Base-by-base conservation (phyloP, 2,888 invertebrate genomes). In the Volucella zonaria region DNA sequence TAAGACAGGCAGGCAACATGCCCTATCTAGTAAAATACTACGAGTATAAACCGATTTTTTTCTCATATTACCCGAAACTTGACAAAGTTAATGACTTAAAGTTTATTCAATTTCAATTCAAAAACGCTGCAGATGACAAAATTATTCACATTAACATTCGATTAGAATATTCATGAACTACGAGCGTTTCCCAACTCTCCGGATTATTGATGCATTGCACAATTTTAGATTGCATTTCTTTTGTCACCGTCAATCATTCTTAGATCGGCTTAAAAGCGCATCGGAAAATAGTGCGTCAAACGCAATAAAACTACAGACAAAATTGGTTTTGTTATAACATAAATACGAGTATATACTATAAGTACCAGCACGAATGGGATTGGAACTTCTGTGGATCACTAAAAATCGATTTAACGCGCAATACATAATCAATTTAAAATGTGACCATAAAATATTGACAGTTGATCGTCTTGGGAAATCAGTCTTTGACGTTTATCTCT, bases 231-330 rank as follows among this genome's bases (percentile, higher is more conserved):
- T 52, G 67, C 61, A 76, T 75, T 75, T 51, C 49, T 66, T 51
- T 51, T 51, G 66, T 76, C 76, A 68, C 59, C 76, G 67, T 76
- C 67, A 68, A 68, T 76, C 59, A 76, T 38, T 51, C 11, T 38
- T 45, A 68, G 59, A 61, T 76, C 67, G 67, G 76, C 67, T 76
- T 76, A 61, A n/a, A 40, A 11, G 38, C 10, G 2, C 31, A 52
- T 31, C n/a, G 45, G 40, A 61, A 61, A 67, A 59, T 12, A 12
- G 15, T 38, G n/a, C 76, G 68, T 61, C 43, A 67, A 67, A 51
- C 38, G 38, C 42, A 56, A 66, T 43, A 64, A 67, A 54, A 31
- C 15, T 31, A 45, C 47, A 2, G 18, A 23, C 18, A 23, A 23
- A 23, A 23, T 23, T 1, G 18, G 2, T 23, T 23, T 23, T 23